phyloP scores from a whole-genome alignment of 2,113 vertebrate genomes.

The Dipodomys stephensi region DNA sequence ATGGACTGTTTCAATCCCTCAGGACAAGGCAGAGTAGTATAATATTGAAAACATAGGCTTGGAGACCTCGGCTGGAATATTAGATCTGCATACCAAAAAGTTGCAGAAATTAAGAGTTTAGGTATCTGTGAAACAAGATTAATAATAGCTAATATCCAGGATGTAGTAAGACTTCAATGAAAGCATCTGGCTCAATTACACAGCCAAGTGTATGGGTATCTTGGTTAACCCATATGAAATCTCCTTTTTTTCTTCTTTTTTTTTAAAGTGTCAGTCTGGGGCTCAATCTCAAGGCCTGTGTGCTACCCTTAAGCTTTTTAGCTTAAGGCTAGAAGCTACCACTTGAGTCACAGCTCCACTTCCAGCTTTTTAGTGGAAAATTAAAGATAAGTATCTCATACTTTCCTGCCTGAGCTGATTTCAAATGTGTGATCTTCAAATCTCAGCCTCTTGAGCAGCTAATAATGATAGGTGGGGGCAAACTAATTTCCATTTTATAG shows the following conservation, averaged over 20 bases:
- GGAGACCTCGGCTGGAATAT: not conserved
- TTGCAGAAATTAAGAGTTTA: not conserved
- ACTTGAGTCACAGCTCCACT: no score
- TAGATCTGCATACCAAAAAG: not conserved
- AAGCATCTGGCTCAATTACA: not conserved
- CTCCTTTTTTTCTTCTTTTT: not conserved
- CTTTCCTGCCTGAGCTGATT: no score
- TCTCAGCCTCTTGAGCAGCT: no score
- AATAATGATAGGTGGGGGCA: no score
- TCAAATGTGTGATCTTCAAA: no score
- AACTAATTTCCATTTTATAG: not conserved
- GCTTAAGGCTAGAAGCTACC: no score
- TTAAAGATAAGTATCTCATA: no score
- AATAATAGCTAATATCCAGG: not conserved
- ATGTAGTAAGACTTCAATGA: not conserved
- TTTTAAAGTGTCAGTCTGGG: no score
- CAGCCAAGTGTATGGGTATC: not conserved
- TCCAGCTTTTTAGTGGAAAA: no score
- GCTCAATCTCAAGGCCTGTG: no score
- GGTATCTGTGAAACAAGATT: constrained; percentile 12
- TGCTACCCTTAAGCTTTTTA: no score
- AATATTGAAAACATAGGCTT: not conserved
- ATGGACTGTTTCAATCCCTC: not conserved
- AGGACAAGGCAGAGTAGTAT: not conserved
- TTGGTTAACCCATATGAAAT: not conserved